A percentile compares a stretch with the other conserved stretches of the same genome.
phyloP scores from a whole-genome alignment of 2,888 invertebrate genomes.

The Aphelenchoides bicaudatus region DNA sequence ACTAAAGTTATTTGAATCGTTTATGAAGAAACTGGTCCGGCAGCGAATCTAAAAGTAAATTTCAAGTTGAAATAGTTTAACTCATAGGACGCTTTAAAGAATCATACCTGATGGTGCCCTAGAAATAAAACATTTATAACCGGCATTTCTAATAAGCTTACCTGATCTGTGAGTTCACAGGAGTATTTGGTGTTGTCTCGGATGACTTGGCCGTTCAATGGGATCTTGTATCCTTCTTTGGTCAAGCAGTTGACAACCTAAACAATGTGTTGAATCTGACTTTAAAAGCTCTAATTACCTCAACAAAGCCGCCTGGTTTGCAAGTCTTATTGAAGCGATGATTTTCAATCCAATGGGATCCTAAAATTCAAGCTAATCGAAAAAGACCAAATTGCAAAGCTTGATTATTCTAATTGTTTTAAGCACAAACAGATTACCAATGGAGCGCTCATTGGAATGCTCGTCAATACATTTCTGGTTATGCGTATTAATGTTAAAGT shows the following conservation, averaged over 20 bases:
- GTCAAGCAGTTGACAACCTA: constrained; percentile 42
- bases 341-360: constrained; percentile 39
- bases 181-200: constrained; percentile 33
- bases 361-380: constrained; percentile 8
- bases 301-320: not conserved
- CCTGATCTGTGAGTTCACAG: no score
- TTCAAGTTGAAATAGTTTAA: no score
- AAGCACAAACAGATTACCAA: constrained; percentile 21
- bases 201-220: constrained; percentile 33
- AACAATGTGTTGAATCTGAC: constrained; percentile 33
- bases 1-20: no score
- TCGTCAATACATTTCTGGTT: constrained; percentile 29
- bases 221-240: constrained; percentile 30
- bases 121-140: not conserved
- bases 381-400: not conserved
- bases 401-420: no score
- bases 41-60: constrained; percentile 41
- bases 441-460: constrained; percentile 18
- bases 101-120: not conserved
- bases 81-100: not conserved
- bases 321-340: constrained; percentile 38
- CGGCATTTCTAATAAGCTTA: constrained; percentile 16
- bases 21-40: constrained; percentile 37
- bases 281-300: constrained; percentile 29
- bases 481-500: no score